Evolutionary conservation across 2,113 vertebrate species (phyloP), one percentile per base, ranked within the genome.

Genomic region (Acrocephalus kingi): DNA sequence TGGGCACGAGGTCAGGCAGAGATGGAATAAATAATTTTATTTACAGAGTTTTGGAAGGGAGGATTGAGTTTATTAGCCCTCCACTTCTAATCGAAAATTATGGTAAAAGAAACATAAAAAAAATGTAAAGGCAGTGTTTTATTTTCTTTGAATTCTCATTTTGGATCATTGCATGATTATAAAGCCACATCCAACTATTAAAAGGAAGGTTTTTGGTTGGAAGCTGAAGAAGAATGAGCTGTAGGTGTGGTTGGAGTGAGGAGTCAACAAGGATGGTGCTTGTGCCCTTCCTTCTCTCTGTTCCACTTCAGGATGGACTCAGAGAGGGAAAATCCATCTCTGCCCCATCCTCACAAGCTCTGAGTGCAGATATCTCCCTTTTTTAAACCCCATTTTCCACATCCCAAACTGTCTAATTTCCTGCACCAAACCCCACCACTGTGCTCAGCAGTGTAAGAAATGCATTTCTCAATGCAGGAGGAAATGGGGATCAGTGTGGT

Each of bases 401-500:
- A 43, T 27, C 45, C 67, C n/a, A 9, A n/a, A 1, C 33, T 37
- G 25, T 3, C 55, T 51, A 19, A 1, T 18, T 22, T 4, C 16
- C 28, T 15, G 25, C 10, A 7, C 6, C 51, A 49, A 27, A 13
- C 55, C 45, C 15, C 2, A 0, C 1, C 8, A 27, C 2, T 20
- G 23, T 6, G 43, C 7, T 5, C 39, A 28, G 67, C 52, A 15
- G 5, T 18, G 28, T 61, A 11, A 41, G 25, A 20, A 20, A 15
- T 0, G 17, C 35, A 37, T 20, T 71, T 51, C 71, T 71, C 2
- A 0, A 1, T 0, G 24, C 31, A 51, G 2, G 5, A 64, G 72
- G 51, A 62, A 62, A 41, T 0, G 2, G 17, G 30, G 45, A 39
- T 23, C 8, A 7, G 0, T 0, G 2, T 4, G 11, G 8, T 1